These are phyloP conservation scores for Microplitis manilae DNA, from an alignment of 2,888 invertebrate genomes.

Conservation along the genomic window DNA sequence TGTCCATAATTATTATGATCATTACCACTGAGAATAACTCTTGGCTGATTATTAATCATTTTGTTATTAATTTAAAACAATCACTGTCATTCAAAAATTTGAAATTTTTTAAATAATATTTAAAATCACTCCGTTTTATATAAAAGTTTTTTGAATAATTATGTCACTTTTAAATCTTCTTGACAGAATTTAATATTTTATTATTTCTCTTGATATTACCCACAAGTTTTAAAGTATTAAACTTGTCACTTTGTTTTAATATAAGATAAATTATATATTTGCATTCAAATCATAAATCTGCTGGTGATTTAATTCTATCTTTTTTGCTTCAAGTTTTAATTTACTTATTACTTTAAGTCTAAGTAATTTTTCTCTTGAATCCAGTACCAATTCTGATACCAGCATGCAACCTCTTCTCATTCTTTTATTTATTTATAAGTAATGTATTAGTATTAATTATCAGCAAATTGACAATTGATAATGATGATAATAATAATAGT, in stretches of 20 bases:
- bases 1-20: constrained; percentile 56
- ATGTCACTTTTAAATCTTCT: too few species aligned
- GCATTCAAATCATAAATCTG: too few species aligned
- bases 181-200: too few species aligned
- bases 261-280: neutral
- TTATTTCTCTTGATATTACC: too few species aligned
- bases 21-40: constrained; percentile 63
- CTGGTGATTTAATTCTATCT: neutral
- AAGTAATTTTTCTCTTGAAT: neutral
- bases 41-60: constrained; percentile 69
- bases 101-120: too few species aligned
- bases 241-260: neutral
- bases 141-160: neutral
- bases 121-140: neutral
- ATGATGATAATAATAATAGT: neutral
- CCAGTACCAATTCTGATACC: neutral
- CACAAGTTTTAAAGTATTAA: neutral
- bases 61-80: constrained; percentile 38
- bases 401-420: neutral
- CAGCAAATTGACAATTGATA: neutral
- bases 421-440: neutral
- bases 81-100: neutral
- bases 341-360: neutral
- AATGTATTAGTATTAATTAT: too few species aligned
- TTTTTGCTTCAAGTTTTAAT: constrained; percentile 1